Evolutionary conservation across 2,888 invertebrate genomes (phyloP).

Genomic region (Andrena trimmerana): DNA sequence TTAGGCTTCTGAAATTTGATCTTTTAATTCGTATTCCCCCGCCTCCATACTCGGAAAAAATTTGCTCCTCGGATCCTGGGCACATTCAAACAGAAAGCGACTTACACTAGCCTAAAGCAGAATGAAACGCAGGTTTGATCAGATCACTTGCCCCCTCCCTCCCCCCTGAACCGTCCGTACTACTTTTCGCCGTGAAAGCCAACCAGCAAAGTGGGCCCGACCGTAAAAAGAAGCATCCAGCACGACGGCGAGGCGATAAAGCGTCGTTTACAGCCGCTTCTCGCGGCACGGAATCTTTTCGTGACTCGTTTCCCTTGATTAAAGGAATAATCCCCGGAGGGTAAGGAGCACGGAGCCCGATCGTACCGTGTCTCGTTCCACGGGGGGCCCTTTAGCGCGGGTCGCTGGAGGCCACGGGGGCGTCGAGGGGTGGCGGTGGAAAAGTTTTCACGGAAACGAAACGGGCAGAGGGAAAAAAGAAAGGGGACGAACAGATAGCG

Average conservation of each 20-base stretch:
- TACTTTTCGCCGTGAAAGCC: neutral
- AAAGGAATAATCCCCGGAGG: conserved; percentile 50
- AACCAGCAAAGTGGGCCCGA: conserved; percentile 14
- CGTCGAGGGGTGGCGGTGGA: conserved; percentile 13
- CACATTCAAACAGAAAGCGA: no score
- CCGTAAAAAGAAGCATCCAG: neutral
- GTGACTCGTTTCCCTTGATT: conserved; percentile 51
- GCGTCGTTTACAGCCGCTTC: conserved; percentile 33
- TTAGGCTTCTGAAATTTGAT: no score
- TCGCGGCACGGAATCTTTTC: conserved; percentile 32
- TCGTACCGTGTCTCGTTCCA: conserved; percentile 41
- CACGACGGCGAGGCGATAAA: neutral
- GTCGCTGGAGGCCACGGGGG: conserved; percentile 40
- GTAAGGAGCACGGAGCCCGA: conserved; percentile 16
- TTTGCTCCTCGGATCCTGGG: no score
- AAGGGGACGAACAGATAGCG: conserved; percentile 60
- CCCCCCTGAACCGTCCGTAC: neutral
- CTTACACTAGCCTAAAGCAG: no score
- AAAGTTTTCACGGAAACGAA: conserved; percentile 67
- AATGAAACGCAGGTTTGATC: no score
- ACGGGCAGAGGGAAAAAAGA: conserved; percentile 51
- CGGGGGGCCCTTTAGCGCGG: conserved; percentile 36
- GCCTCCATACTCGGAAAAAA: no score
- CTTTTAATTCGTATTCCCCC: no score
- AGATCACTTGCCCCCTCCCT: no score